Evolutionary conservation across 2,888 invertebrate genomes (phyloP), one percentile per base, ranked within the genome.

Genomic region (Argyresthia goedartella): DNA sequence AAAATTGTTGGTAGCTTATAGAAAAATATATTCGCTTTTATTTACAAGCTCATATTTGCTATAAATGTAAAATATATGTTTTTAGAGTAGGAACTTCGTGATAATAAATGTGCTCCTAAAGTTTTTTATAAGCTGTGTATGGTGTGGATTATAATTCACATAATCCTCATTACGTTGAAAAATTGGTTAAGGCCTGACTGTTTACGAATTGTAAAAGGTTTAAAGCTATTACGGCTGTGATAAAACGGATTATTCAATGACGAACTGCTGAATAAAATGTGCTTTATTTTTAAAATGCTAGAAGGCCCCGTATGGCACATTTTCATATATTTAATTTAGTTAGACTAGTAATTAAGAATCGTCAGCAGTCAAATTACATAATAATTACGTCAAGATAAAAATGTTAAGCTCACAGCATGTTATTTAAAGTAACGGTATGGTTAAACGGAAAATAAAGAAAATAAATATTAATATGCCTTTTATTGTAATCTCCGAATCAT

Each of bases 181-280:
- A 11, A 25, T 16, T 34, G 34, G 13, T 11, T 13, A 47, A n/a
- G n/a, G n/a, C n/a, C n/a, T n/a, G n/a, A 11, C 34, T 25, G 15
- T 44, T 44, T 43, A 13, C 13, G 25, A 54, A 54, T 59, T 62
- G 59, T 62, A 59, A 60, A 60, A 59, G 52, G 42, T 52, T 25
- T 36, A 53, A 60, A 60, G 62, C 60, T 64, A 56, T 54, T 56
- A 59, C 56, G 69, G 73, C 74, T 74, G 74, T 74, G 74, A 74
- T 74, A 65, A 55, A 53, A 47, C 8, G 13, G 6, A 42, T 8
- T 42, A 42, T 42, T 7, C 42, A 42, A 8, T 42, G 42, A 14
- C 13, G 7, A 8, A 8, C 41, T 11, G 1, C 8, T 2, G 42
- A n/a, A 13, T 42, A 45, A 8, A 1, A 8, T 1, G 6, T 25